A percentile compares a stretch with the other conserved stretches of the same genome.
phyloP scores from a whole-genome alignment of 2,888 invertebrate species.

The Imbricaverruca yamaguchii region DNA sequence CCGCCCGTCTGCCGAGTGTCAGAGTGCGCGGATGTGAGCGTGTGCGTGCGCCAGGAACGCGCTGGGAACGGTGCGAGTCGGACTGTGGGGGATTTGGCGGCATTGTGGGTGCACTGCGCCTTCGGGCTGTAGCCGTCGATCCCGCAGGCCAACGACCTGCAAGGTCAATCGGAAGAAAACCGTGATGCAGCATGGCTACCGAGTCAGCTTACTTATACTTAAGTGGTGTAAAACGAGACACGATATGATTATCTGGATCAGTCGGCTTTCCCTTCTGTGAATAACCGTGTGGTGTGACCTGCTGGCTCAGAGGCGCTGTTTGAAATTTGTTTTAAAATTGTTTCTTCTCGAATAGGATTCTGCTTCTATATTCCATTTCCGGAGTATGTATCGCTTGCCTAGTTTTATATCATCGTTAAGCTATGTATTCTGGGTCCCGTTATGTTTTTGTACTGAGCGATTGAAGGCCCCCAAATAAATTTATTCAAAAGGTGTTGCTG shows the following conservation, averaged over 20 bases:
- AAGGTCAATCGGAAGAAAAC: neutral
- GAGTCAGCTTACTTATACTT: constrained; percentile 18
- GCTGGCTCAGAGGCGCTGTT: neutral
- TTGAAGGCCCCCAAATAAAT: constrained; percentile 20
- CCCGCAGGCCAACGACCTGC: neutral
- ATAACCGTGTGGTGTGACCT: constrained; percentile 18
- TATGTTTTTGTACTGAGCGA: constrained; percentile 16
- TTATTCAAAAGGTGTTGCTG: neutral
- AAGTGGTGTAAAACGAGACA: neutral
- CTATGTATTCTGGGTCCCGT: constrained; percentile 20
- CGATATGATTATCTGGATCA: constrained; percentile 1
- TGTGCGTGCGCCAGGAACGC: neutral
- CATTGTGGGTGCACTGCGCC: neutral
- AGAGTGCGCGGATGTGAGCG: neutral
- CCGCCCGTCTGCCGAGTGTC: neutral
- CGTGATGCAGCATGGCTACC: neutral
- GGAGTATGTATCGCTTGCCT: constrained; percentile 20
- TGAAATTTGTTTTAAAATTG: neutral
- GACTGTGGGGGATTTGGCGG: neutral
- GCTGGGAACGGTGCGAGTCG: neutral
- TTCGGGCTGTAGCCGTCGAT: neutral
- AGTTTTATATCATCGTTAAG: constrained; percentile 16
- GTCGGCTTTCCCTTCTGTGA: constrained; percentile 9
- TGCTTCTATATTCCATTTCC: constrained; percentile 15
- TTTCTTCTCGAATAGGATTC: neutral